phyloP scores from a whole-genome alignment of 2,113 vertebrate genomes.

The Chrysochloris asiatica region DNA sequence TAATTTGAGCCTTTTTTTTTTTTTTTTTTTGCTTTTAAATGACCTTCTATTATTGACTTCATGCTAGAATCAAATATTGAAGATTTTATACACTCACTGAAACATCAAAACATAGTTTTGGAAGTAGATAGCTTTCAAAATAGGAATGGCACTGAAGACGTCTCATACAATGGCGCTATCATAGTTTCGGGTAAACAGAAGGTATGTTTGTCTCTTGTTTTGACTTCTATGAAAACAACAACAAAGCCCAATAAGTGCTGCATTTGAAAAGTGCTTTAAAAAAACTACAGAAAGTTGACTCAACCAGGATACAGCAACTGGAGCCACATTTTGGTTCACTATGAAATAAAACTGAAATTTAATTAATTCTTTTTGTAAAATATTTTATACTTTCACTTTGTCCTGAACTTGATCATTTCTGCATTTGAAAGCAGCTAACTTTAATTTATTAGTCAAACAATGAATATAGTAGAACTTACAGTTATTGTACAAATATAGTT shows the following conservation, averaged over 20 bases:
- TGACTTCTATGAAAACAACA: neutral
- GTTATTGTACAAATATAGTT: neutral
- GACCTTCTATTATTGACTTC: conserved; percentile 4
- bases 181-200: conserved; percentile 87
- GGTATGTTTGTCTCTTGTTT: conserved; percentile 78
- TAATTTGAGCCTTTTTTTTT: no score
- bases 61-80: conserved; percentile 88
- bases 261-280: neutral
- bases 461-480: neutral
- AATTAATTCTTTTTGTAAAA: neutral
- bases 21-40: neutral
- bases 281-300: neutral
- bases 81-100: conserved; percentile 87
- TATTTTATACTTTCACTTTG: neutral
- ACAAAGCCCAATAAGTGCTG: no score
- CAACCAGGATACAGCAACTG: neutral
- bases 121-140: conserved; percentile 87
- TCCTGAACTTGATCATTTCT: neutral
- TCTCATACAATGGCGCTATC: conserved; percentile 92
- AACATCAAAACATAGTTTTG: conserved; percentile 89
- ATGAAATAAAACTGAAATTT: neutral
- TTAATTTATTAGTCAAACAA: neutral
- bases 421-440: conserved; percentile 4
- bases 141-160: conserved; percentile 85
- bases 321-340: neutral